phyloP scores from a whole-genome alignment of 2,113 vertebrate species.

The Lasiurus borealis region DNA sequence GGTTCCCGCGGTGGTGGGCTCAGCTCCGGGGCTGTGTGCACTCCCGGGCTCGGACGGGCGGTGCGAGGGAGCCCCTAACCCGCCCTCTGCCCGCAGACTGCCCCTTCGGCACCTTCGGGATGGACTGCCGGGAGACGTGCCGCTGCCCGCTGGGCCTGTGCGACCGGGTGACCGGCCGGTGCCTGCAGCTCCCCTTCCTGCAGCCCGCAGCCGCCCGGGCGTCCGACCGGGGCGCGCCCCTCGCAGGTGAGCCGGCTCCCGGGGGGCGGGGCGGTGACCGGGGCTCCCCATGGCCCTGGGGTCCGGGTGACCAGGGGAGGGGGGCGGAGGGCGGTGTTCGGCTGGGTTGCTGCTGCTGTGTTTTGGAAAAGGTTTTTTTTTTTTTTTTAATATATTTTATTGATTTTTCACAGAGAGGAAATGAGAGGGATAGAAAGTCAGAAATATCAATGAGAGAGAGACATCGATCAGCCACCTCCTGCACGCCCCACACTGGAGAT shows the following conservation, averaged over 20 bases:
- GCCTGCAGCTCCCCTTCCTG: constrained; percentile 94
- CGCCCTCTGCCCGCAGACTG: constrained; percentile 88
- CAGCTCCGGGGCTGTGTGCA: not conserved
- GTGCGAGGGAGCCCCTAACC: not conserved
- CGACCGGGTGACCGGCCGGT: constrained; percentile 95
- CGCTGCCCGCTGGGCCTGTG: constrained; percentile 95
- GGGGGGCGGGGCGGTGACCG: too few relatives aligned
- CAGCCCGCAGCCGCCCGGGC: constrained; percentile 85
- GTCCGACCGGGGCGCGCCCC: constrained; percentile 77
- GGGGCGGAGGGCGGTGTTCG: not conserved
- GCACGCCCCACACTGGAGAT: too few relatives aligned
- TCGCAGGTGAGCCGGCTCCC: not conserved
- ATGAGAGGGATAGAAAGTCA: too few relatives aligned
- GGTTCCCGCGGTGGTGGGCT: not conserved
- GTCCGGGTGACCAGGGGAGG: too few relatives aligned
- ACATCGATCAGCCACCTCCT: too few relatives aligned
- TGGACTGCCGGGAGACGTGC: constrained; percentile 95
- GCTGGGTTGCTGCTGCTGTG: not conserved
- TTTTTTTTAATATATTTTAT: too few relatives aligned
- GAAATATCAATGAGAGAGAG: too few relatives aligned
- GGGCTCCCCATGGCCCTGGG: too few relatives aligned
- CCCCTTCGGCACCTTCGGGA: constrained; percentile 93
- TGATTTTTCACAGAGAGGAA: too few relatives aligned
- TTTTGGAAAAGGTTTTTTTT: not conserved
- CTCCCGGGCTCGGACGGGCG: too few relatives aligned